Base-by-base conservation (phyloP, 2,113 vertebrate species). In the Pampusana beccarii region DNA sequence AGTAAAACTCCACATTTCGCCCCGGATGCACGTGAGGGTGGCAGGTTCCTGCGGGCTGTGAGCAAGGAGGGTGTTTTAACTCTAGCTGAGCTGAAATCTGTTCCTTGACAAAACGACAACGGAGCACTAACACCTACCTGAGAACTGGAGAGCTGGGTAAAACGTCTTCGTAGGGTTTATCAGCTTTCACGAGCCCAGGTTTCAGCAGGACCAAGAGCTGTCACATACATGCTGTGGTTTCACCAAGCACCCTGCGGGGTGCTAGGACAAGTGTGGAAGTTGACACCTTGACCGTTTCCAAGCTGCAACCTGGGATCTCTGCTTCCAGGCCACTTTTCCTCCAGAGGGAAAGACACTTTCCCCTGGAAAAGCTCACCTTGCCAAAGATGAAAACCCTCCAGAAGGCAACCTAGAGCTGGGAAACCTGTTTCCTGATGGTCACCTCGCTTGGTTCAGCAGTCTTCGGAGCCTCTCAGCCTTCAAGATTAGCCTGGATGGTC, bases 181-280 rank as follows among this genome's bases (percentile, higher is more conserved):
- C 62, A 80, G 34, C 7, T 38, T 67, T 54, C 31, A 5, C 0
- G 0, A 48, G 31, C 44, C 16, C 42, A 44, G n/a, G 13, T 21
- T 80, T 24, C 57, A 38, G 31, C 34, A 60, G 36, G 25, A 29
- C 6, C 53, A 82, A 24, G 53, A 79, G 24, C 21, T 50, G 25
- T 6, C 15, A 61, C 0, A 0, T 11, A 6, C 1, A 6, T 9
- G 7, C 5, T 21, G 31, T 5, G 26, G 16, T 38, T 60, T 50
- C 7, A 26, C 24, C 54, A 73, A 28, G 21, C 10, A 51, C 16
- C 8, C 11, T 64, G 17, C 8, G 19, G 28, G 5, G 4, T 36
- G 12, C 23, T 21, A 34, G 28, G 42, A 33, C 38, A 51, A 6
- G 60, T 0, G 1, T 14, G 11, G 51, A 29, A 72, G 18, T 13